phyloP scores from a whole-genome alignment of 2,888 invertebrate genomes.

The Mythimna albipuncta region DNA sequence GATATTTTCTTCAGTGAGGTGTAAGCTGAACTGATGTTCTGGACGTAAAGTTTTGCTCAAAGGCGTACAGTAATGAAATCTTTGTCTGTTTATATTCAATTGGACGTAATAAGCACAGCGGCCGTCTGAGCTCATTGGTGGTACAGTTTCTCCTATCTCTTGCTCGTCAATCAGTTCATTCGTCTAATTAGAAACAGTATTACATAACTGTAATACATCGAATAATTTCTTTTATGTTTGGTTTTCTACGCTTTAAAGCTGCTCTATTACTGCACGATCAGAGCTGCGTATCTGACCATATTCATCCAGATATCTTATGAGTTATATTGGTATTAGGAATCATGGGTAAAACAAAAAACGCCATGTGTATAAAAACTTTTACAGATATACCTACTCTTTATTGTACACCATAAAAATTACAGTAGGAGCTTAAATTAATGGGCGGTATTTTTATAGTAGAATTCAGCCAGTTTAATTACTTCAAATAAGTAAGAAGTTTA shows the following conservation, averaged over 20 bases:
- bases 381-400: too few species aligned
- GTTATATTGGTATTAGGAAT: too few species aligned
- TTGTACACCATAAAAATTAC: too few species aligned
- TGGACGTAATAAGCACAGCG: constrained; percentile 2
- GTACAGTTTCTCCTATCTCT: constrained; percentile 8
- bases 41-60: background rate
- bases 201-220: background rate
- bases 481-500: too few species aligned
- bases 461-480: too few species aligned
- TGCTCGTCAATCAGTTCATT: constrained; percentile 6
- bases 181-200: background rate
- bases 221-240: background rate
- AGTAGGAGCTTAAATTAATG: too few species aligned
- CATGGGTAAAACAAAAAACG: background rate
- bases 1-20: background rate
- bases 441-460: too few species aligned
- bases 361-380: background rate
- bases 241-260: background rate
- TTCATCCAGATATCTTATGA: too few species aligned
- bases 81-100: constrained; percentile 5
- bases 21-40: background rate
- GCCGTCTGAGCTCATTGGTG: background rate
- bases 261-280: too few species aligned
- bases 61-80: background rate
- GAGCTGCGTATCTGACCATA: too few species aligned